Evolutionary conservation across 2,797 vertebrate species (phyloP).

Genomic region (Gymnocypris eckloni): DNA sequence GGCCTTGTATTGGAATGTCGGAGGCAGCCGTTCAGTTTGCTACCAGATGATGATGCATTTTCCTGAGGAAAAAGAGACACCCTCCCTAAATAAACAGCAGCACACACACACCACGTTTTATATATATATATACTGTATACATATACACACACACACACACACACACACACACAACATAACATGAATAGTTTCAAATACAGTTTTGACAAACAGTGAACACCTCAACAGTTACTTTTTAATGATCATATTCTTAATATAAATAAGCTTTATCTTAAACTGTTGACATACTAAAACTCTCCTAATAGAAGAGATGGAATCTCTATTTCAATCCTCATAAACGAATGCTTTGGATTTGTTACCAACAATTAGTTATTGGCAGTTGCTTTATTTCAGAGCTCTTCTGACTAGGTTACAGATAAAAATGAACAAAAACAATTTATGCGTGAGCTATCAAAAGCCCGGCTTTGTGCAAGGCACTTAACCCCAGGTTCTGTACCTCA

Average conservation of each 20-base stretch:
- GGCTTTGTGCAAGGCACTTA: neutral
- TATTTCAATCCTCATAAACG: neutral
- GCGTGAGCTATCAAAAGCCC: neutral
- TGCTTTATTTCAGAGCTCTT: slow-evolving; percentile 3
- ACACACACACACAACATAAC: slow-evolving; percentile 17
- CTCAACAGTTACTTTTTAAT: neutral
- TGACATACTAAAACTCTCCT: neutral
- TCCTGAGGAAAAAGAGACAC: slow-evolving; percentile 82
- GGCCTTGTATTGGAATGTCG: slow-evolving; percentile 74
- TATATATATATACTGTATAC: neutral
- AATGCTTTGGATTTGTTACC: neutral
- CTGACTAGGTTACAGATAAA: neutral
- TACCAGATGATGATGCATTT: slow-evolving; percentile 83
- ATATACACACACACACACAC: slow-evolving; percentile 10
- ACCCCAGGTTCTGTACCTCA: neutral
- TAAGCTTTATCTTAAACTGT: neutral
- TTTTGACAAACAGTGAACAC: neutral
- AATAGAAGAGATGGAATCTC: neutral
- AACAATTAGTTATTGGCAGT: neutral
- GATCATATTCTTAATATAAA: neutral
- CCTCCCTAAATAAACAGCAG: slow-evolving; percentile 67
- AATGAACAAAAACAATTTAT: neutral
- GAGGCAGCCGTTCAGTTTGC: slow-evolving; percentile 77
- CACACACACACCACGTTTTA: slow-evolving; percentile 2
- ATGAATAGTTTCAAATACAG: neutral